Evolutionary conservation across 2,888 invertebrate species (phyloP), one percentile per base, ranked within the genome.

Genomic region (Xestoiulus laeticollis): DNA sequence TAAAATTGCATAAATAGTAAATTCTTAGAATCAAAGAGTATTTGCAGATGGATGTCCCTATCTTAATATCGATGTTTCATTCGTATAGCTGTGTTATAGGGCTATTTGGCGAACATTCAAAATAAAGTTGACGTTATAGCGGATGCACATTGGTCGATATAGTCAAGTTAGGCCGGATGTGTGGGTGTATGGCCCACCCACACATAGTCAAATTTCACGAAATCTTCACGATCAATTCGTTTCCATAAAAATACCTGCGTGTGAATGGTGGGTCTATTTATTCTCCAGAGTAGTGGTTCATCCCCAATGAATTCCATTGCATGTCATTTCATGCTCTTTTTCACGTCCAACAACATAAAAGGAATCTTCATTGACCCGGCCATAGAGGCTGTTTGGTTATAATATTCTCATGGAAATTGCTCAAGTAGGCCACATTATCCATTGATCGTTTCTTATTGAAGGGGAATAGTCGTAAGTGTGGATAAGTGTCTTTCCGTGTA

Each of bases 401-500:
- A 32, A 48, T 48, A 48, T 19, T 48, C 48, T 16, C 19, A 19
- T 48, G 19, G 48, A 19, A 48, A 32, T 30, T 78, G 78, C 78
- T 14, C 78, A 78, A 30, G 16, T 78, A 78, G 78, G 30, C 78
- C 78, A 32, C 30, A 78, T 78, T 78, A 78, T 78, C 26, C 78
- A 30, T 78, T 78, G 78, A 78, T 78, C 78, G 30, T 38, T 78
- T 78, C 78, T 30, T 78, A 78, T 78, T 78, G 78, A 78, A 30
- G 8, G 30, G 30, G 78, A 30, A 78, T 12, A 8, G 78, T 78
- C 19, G 26, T 32, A 30, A 78, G 78, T 78, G 78, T 32, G 78
- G 78, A 78, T 78, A 78, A 78, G 78, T 78, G 78, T 78, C 30
- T 78, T 78, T 78, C 30, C 78, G 78, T 78, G 78, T 78, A 30